Percentiles rank a stretch among this genome's conserved stretches.
phyloP scores from a whole-genome alignment of 1,140 invertebrate species.

The Dreissena polymorpha region DNA sequence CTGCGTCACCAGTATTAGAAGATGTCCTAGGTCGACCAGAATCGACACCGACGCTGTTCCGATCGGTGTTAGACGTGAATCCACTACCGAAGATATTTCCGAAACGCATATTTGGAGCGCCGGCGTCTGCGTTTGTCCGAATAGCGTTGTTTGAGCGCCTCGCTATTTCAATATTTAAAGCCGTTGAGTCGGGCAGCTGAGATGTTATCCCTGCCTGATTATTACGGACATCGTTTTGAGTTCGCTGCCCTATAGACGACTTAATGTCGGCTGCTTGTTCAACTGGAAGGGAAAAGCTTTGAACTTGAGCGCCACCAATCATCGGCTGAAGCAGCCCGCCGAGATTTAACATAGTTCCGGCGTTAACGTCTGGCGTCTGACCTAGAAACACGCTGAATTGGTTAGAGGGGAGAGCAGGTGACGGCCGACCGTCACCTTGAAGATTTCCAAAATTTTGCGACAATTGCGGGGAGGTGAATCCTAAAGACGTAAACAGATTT shows the following conservation, averaged over 20 bases:
- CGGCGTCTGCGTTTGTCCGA: background rate
- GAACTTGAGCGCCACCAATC: background rate
- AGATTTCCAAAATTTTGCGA: background rate
- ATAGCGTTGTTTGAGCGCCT: background rate
- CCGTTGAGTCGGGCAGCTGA: background rate
- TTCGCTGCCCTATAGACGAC: background rate
- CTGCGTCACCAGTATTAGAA: background rate
- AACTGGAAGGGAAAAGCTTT: background rate
- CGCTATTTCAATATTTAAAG: background rate
- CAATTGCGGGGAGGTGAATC: background rate
- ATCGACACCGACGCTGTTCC: background rate
- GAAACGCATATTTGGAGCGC: background rate
- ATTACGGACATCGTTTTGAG: background rate
- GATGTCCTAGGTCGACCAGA: background rate
- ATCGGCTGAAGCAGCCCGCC: background rate
- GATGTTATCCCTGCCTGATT: too few relatives aligned
- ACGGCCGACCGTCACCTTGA: background rate
- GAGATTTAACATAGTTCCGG: background rate
- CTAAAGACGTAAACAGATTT: background rate
- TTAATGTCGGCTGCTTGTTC: background rate
- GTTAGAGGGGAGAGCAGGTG: background rate
- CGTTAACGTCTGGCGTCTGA: background rate
- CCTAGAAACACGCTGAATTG: background rate
- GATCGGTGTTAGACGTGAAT: background rate
- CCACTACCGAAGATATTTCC: constrained; percentile 20